These are phyloP conservation scores for Circaetus gallicus DNA, from an alignment of 2,113 vertebrate species.

Conservation along the genomic window DNA sequence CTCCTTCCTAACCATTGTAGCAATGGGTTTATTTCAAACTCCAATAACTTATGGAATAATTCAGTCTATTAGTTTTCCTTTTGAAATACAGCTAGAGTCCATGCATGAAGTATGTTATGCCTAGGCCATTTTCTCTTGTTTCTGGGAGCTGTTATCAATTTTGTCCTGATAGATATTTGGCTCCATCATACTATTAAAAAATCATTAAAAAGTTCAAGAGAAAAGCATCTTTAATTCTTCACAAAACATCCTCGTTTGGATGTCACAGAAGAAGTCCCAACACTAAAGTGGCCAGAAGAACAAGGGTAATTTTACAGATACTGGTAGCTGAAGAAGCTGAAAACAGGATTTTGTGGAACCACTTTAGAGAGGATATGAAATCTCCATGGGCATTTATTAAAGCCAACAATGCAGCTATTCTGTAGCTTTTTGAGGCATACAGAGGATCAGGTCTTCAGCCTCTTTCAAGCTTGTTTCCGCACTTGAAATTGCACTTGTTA, in stretches of 20 bases:
- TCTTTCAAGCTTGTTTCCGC: background rate
- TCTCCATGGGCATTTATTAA: background rate
- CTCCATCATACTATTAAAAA: constrained; percentile 37
- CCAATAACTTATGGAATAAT: background rate
- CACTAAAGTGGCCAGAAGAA: constrained; percentile 35
- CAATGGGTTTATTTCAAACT: constrained; percentile 5
- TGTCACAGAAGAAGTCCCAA: constrained; percentile 31
- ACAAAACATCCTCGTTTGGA: constrained; percentile 35
- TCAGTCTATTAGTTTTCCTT: constrained; percentile 19
- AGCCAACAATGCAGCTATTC: constrained; percentile 8
- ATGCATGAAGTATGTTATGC: constrained; percentile 10
- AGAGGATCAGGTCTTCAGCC: constrained; percentile 4
- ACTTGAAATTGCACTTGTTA: constrained; percentile 26
- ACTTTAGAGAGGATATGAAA: background rate
- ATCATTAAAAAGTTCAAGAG: constrained; percentile 24
- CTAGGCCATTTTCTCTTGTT: constrained; percentile 45
- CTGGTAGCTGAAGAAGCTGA: constrained; percentile 40
- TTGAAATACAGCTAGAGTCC: constrained; percentile 13
- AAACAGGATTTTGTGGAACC: constrained; percentile 56
- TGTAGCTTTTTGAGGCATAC: background rate
- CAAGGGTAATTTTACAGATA: constrained; percentile 25
- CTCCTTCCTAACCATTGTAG: background rate
- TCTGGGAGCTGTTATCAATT: constrained; percentile 50
- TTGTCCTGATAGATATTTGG: constrained; percentile 60
- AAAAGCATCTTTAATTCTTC: constrained; percentile 58